Percentiles rank a stretch among this genome's conserved stretches.
These are phyloP conservation scores for Nothocercus julius DNA, from an alignment of 2,113 vertebrate genomes.

Conservation along the genomic window DNA sequence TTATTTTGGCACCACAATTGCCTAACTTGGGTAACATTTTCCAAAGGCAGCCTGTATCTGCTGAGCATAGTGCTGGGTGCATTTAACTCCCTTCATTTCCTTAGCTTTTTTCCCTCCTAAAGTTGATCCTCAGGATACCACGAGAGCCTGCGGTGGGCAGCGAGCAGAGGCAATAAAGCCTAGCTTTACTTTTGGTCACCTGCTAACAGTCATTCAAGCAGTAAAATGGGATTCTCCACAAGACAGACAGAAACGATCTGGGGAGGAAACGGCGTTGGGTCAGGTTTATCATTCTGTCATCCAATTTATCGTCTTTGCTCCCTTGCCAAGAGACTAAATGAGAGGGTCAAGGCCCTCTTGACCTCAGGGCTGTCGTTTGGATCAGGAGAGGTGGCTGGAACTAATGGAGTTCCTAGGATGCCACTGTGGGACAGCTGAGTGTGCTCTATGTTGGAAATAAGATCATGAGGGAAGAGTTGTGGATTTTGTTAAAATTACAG, in stretches of 20 bases:
- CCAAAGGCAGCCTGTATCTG: neutral
- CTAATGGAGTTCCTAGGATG: neutral
- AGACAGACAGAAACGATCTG: neutral
- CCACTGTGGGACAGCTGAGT: neutral
- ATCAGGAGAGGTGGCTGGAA: neutral
- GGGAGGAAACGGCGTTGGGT: neutral
- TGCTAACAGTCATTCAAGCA: neutral
- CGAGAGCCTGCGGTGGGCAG: neutral
- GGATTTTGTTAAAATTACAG: neutral
- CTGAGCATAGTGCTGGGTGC: neutral
- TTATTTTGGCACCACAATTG: neutral
- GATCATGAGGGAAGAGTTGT: neutral
- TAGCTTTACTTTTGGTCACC: neutral
- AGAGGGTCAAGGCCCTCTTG: neutral
- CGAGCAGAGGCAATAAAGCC: neutral
- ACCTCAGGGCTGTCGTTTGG: neutral
- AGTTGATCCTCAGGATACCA: neutral
- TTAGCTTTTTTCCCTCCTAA: neutral
- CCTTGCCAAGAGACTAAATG: neutral
- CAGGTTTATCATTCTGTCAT: neutral
- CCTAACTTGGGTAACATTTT: too few species aligned
- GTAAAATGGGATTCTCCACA: neutral
- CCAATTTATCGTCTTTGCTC: neutral
- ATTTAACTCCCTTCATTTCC: neutral
- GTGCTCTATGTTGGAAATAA: neutral